These are phyloP conservation scores for Copidosoma floridanum DNA, from an alignment of 1,140 invertebrate genomes.

Conservation along the genomic window DNA sequence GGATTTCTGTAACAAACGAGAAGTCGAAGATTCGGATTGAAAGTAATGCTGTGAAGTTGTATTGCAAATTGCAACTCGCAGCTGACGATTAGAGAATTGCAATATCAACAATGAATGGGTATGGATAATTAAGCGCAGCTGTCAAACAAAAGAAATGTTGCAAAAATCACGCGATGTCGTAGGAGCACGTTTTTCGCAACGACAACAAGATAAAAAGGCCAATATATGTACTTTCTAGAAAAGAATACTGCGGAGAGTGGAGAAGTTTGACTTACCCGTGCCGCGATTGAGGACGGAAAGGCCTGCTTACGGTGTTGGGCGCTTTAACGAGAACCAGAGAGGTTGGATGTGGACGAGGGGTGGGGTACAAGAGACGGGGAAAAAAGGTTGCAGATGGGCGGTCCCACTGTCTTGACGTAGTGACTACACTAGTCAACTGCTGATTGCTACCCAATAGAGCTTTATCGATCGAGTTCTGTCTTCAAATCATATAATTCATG, in stretches of 20 bases:
- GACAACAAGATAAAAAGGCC: background rate
- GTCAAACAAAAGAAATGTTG: background rate
- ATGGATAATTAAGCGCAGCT: background rate
- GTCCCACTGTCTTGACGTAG: too few species aligned
- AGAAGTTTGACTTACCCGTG: conserved; percentile 40
- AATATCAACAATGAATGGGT: background rate
- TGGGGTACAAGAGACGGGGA: background rate
- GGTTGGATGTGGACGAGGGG: background rate
- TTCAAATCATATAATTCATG: too few species aligned
- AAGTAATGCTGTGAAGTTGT: too few species aligned
- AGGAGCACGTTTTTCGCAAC: background rate
- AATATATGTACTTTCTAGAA: too few species aligned
- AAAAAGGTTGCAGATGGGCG: too few species aligned
- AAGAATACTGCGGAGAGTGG: too few species aligned
- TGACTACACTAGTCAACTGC: too few species aligned
- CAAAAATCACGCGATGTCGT: background rate
- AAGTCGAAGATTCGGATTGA: background rate
- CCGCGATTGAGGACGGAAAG: conserved; percentile 48
- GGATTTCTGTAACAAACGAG: conserved; percentile 35
- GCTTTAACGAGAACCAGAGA: too few species aligned
- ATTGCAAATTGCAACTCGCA: too few species aligned
- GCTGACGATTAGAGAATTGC: too few species aligned
- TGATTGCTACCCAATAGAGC: too few species aligned
- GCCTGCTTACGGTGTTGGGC: conserved; percentile 20
- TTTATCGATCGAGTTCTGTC: too few species aligned